Base-by-base conservation (phyloP, 2,113 vertebrate genomes). In the Chloropsis cyanopogon region DNA sequence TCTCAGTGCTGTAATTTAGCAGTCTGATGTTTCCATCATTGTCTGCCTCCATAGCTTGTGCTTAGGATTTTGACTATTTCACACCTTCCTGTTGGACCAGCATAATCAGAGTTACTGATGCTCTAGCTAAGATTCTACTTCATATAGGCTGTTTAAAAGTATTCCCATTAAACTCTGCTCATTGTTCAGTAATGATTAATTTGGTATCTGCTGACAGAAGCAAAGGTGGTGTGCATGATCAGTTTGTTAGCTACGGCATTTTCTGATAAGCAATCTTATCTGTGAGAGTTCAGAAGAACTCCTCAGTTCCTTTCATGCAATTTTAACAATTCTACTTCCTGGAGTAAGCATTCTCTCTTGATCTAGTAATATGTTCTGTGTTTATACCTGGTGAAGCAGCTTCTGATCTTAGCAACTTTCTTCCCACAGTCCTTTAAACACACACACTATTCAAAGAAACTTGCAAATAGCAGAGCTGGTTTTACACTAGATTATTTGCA, bases 241-340 rank as follows among this genome's bases (percentile, higher is more conserved):
- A 33, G 15, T 86, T 92, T 82, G 54, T 64, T 68, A 60, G 44
- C 70, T 66, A 6, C 5, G 20, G 31, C 42, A 49, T 88, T 92
- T 78, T 90, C 65, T 90, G 42, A 16, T 33, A 73, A 91, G 37
- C 1, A n/a, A 7, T 56, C n/a, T 53, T 4, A 10, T 7, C 25
- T 28, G 1, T 41, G 18, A 73, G 37, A 73, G 11, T 10, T 86
- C 53, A 80, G 57, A 86, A 31, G 29, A 64, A 49, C 35, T 68
- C 24, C 31, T 87, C 7, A 3, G 39, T 60, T 75, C 33, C n/a
- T 60, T 76, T 82, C 14, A 44, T 41, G 60, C 14, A 65, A 2
- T 64, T 88, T 92, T 88, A 94, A 85, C 26, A 82, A 60, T 82
- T 60, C 41, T 68, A 3, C 44, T 77, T 46, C n/a, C n/a, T 63